Base-by-base conservation (phyloP, 2,797 vertebrate genomes). In the Rhyacichthys aspro region DNA sequence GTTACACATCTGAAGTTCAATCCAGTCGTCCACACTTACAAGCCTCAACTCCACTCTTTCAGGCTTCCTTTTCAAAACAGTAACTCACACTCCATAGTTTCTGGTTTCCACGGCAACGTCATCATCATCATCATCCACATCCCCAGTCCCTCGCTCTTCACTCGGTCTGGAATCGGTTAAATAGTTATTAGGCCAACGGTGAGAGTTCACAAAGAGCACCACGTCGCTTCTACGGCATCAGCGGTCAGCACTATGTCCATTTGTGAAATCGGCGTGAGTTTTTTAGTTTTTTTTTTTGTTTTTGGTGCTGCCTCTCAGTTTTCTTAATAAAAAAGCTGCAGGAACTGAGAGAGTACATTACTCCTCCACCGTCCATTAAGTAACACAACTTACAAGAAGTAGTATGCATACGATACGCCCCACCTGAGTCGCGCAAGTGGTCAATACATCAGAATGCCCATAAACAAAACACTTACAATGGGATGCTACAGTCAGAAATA, bases 341-440 rank as follows among this genome's bases (percentile, higher is more conserved):
- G 56, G 57, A 75, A 65, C 19, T 59, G 23, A 68, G 54, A 50
- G 37, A 81, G 59, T 59, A 67, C 55, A 71, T 76, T 67, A 56
- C 68, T 68, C 58, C 52, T 72, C 74, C 47, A 43, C 60, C 42
- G 12, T 43, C 84, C 59, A 70, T 84, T 58, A 86, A 79, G 65
- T 81, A 64, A 50, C 64, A 70, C 9, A 65, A 70, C 62, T 72
- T 54, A 83, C 66, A 90, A 91, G 85, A 90, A 91, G 88, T 88
- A 89, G 58, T 82, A 86, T 87, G 82, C 72, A 81, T 80, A 81
- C 63, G 19, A 80, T 83, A 71, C 63, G 76, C 83, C 64, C 63
- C 68, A 49, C 55, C 55, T 14, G 58, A 59, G 74, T 64, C 39
- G 14, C 53, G 9, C 49, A 36, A 67, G 47, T 38, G 43, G 33